A percentile compares a stretch with the other conserved stretches of the same genome.
phyloP scores from a whole-genome alignment of 2,113 vertebrate genomes.

The Physeter macrocephalus region DNA sequence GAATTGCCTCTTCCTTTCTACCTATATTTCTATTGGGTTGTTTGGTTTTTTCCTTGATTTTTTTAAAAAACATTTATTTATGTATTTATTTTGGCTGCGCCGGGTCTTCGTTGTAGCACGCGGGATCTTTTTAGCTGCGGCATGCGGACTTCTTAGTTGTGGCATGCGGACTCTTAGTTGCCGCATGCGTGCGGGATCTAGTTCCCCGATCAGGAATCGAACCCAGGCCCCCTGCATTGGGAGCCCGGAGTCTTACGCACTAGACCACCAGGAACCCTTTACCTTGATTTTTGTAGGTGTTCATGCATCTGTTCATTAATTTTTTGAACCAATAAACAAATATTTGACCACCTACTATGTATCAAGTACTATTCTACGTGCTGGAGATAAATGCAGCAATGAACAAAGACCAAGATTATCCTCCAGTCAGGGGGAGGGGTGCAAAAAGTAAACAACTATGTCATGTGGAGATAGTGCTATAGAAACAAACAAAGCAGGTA shows the following conservation, averaged over 20 bases:
- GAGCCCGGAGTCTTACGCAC: no score
- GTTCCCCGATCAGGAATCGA: no score
- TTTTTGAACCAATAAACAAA: not conserved
- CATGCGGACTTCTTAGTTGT: no score
- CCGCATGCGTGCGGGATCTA: no score
- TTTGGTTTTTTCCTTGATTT: not conserved
- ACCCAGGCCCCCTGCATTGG: no score
- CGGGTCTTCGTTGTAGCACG: no score
- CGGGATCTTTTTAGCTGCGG: no score
- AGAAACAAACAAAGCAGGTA: not conserved
- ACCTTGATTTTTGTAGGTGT: not conserved
- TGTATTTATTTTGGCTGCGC: no score
- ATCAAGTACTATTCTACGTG: not conserved
- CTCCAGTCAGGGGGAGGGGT: not conserved
- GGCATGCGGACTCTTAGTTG: no score
- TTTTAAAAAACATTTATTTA: no score
- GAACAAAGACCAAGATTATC: not conserved
- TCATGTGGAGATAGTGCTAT: not conserved
- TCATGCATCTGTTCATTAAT: not conserved
- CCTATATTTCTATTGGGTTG: not conserved
- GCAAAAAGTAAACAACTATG: not conserved
- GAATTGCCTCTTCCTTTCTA: not conserved
- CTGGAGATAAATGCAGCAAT: not conserved
- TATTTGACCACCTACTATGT: not conserved
- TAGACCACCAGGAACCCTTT: no score